These are phyloP conservation scores for mouse (Mus musculus) DNA, from an alignment of 2,113 vertebrate species.

Conservation along the genomic window DNA sequence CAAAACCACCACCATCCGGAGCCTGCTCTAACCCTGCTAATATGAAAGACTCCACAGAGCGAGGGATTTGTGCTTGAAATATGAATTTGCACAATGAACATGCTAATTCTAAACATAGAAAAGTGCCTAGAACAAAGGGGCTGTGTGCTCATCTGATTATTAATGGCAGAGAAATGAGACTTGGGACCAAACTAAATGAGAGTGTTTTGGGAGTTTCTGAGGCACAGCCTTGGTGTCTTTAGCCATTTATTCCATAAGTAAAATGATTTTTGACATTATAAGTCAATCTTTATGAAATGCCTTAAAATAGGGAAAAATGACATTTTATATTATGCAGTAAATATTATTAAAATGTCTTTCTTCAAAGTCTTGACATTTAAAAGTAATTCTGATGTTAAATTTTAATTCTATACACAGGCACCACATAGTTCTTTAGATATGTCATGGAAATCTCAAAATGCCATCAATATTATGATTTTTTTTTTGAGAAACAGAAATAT, in stretches of 20 bases:
- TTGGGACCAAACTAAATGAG: neutral
- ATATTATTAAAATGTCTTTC: conserved; percentile 77
- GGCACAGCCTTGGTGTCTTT: conserved; percentile 9
- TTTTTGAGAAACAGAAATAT: conserved; percentile 49
- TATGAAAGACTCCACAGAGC: neutral
- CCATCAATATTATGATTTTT: conserved; percentile 61
- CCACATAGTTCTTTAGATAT: conserved; percentile 54
- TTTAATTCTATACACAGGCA: conserved; percentile 74
- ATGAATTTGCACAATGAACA: neutral
- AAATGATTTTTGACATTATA: conserved; percentile 67
- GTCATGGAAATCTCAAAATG: conserved; percentile 74
- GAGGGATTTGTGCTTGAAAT: neutral
- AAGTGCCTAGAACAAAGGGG: neutral
- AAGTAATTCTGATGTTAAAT: conserved; percentile 79
- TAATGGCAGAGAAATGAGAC: neutral
- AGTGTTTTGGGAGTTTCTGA: neutral
- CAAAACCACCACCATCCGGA: conserved; percentile 10
- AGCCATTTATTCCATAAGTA: conserved; percentile 58
- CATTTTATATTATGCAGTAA: conserved; percentile 74
- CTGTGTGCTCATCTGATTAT: conserved; percentile 40
- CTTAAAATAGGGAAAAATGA: conserved; percentile 70
- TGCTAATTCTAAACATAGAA: conserved; percentile 44
- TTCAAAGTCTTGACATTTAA: conserved; percentile 76
- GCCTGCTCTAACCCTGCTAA: neutral
- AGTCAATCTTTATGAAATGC: conserved; percentile 62